Evolutionary conservation across 2,797 vertebrate genomes (phyloP).

Genomic region (Emys orbicularis): DNA sequence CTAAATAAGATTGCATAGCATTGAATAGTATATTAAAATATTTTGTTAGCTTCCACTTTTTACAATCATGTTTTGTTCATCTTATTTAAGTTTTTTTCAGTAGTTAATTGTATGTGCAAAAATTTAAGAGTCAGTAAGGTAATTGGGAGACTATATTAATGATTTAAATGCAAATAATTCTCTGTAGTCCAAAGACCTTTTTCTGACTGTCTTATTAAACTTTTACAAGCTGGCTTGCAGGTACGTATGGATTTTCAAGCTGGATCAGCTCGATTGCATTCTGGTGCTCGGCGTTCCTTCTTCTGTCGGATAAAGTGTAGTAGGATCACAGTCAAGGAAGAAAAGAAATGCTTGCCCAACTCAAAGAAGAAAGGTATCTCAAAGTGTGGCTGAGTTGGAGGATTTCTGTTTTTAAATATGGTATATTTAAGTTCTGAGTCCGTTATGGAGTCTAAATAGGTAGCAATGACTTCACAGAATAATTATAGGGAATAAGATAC

Average conservation of each 20-base stretch:
- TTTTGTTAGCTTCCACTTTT: slow-evolving; percentile 7
- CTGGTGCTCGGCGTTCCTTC: slow-evolving; percentile 93
- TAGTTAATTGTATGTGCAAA: neutral
- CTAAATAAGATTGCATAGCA: slow-evolving; percentile 40
- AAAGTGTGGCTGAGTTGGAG: neutral
- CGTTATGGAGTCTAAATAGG: neutral
- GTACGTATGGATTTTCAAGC: slow-evolving; percentile 89
- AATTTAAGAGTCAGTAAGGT: slow-evolving; percentile 1
- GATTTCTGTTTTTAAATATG: neutral
- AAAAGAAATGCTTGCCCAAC: slow-evolving; percentile 85
- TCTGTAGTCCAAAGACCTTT: neutral
- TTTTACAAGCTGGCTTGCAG: slow-evolving; percentile 87
- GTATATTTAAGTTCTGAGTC: neutral
- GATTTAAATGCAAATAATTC: slow-evolving; percentile 16
- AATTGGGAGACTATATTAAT: slow-evolving; percentile 19
- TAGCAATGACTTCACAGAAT: neutral
- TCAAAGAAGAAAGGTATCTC: slow-evolving; percentile 93
- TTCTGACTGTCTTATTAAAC: slow-evolving; percentile 51
- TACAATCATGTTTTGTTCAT: neutral
- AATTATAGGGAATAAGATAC: neutral
- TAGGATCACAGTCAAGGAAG: slow-evolving; percentile 86
- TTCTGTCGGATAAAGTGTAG: slow-evolving; percentile 95
- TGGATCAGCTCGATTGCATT: slow-evolving; percentile 84
- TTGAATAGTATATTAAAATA: neutral
- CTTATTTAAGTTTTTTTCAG: slow-evolving; percentile 6